Percentiles rank a stretch among this genome's conserved stretches.
Conservation (phyloP, 2,113 vertebrate species). For the Ammodytes marinus region DNA sequence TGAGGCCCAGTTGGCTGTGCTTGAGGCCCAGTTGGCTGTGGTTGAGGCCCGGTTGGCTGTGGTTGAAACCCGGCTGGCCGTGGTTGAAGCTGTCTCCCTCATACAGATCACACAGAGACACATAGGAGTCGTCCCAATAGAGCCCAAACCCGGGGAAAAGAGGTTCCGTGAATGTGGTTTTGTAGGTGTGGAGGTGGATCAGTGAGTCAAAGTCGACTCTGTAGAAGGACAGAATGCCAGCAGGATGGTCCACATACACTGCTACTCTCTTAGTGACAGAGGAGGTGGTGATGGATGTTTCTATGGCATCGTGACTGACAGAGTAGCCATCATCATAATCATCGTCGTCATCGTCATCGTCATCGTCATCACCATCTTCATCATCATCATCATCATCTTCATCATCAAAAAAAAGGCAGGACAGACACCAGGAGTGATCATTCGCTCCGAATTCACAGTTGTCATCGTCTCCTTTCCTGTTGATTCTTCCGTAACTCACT, state of each 20-base stretch:
- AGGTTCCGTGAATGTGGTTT: neutral
- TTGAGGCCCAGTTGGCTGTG: too few relatives aligned
- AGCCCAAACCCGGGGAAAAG: neutral
- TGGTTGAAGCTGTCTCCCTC: too few relatives aligned
- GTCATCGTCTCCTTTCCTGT: neutral
- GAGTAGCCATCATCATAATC: neutral
- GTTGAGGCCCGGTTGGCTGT: too few relatives aligned
- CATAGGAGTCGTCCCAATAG: neutral
- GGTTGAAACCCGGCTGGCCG: too few relatives aligned
- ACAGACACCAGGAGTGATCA: neutral
- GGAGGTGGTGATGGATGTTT: too few relatives aligned
- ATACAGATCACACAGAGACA: too few relatives aligned
- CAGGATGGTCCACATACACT: neutral
- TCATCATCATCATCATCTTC: too few relatives aligned
- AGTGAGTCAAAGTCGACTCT: neutral
- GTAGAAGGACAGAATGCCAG: conserved; percentile 6
- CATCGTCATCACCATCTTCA: too few relatives aligned
- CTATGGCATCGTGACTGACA: neutral
- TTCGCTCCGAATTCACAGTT: neutral
- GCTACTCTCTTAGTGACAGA: neutral
- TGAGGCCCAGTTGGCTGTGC: too few relatives aligned
- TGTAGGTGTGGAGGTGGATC: neutral
- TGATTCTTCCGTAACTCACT: neutral
- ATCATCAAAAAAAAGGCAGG: too few relatives aligned
- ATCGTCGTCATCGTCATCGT: too few relatives aligned